phyloP scores from a whole-genome alignment of 2,113 vertebrate genomes.

The Labeo catla region DNA sequence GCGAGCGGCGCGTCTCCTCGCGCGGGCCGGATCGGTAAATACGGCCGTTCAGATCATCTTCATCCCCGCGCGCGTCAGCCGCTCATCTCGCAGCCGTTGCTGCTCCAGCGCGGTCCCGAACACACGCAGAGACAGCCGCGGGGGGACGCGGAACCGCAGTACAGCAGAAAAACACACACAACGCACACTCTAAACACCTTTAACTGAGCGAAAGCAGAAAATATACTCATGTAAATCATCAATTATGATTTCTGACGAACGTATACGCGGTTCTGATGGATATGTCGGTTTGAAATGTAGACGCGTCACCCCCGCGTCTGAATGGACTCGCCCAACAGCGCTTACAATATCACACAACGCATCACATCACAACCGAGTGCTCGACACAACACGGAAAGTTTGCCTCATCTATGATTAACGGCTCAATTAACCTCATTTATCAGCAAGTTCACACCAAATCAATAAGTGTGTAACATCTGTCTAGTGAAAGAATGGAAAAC shows the following conservation, averaged over 20 bases:
- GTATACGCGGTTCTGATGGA: not conserved
- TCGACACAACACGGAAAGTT: not conserved
- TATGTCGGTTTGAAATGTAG: not conserved
- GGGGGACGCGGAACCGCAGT: not conserved
- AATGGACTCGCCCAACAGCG: conserved; percentile 16
- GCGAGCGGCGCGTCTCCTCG: not conserved
- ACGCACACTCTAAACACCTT: not conserved
- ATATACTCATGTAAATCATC: rapidly evolving
- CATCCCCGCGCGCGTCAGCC: conserved; percentile 11
- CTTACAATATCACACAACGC: not conserved
- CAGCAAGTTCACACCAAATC: not conserved
- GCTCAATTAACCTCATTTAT: not conserved
- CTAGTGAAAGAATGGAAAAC: not conserved
- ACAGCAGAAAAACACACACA: not conserved
- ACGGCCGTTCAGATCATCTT: conserved; percentile 21
- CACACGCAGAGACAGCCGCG: not conserved
- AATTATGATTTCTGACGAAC: not conserved
- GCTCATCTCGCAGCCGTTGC: not conserved
- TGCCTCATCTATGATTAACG: not conserved
- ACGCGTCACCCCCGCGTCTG: not conserved
- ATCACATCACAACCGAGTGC: not conserved
- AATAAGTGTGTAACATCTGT: not conserved
- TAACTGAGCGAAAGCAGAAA: too few relatives aligned
- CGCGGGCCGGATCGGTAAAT: not conserved
- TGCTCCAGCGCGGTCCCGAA: not conserved